Conservation (phyloP, 2,888 invertebrate genomes). For the Eupithecia vulgata region DNA sequence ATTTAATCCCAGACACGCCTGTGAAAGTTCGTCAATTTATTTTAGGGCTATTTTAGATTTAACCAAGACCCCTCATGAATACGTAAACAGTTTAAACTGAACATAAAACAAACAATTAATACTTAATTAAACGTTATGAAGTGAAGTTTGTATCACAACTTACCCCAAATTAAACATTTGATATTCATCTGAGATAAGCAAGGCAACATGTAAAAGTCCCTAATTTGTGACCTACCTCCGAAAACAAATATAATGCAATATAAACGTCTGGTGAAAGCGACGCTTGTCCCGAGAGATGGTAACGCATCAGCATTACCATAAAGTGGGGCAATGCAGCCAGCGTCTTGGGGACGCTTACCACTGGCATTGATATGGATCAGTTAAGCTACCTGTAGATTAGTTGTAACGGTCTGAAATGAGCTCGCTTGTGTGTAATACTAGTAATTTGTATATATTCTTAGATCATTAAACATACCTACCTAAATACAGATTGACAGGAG, state of each 20-base stretch:
- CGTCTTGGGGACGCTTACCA: no score
- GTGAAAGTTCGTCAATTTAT: conserved; percentile 15
- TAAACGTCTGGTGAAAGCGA: no score
- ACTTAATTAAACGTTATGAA: conserved; percentile 7
- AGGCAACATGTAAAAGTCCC: not conserved
- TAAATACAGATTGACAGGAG: not conserved
- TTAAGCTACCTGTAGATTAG: no score
- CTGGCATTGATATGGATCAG: no score
- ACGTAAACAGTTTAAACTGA: conserved; percentile 13
- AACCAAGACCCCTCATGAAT: conserved; percentile 16
- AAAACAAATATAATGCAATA: not conserved
- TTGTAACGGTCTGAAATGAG: no score
- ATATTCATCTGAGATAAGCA: not conserved
- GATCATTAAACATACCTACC: not conserved
- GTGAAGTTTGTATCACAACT: not conserved
- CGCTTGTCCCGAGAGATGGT: no score
- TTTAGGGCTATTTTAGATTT: conserved; percentile 4
- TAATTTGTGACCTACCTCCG: no score
- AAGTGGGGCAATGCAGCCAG: no score
- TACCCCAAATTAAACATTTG: not conserved
- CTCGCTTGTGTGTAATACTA: no score
- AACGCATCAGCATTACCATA: no score
- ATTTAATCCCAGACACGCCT: conserved; percentile 16
- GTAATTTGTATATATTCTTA: no score
- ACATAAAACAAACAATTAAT: conserved; percentile 16